Evolutionary conservation across 2,797 vertebrate species (phyloP), one percentile per base, ranked within the genome.

Genomic region (Xyrichtys novacula): DNA sequence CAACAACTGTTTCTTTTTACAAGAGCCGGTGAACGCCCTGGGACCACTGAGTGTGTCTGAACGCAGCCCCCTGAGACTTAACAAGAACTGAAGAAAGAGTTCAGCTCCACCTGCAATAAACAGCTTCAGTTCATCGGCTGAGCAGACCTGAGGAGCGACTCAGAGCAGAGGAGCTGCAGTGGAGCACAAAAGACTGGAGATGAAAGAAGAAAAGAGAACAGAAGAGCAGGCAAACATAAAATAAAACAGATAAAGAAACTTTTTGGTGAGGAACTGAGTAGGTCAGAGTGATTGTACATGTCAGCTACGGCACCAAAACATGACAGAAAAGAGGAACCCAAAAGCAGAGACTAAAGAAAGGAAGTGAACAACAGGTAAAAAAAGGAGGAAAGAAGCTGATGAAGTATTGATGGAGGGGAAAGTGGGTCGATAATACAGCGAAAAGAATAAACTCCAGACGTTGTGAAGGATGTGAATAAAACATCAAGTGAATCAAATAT

Each of bases 401-500:
- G 76, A 89, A 88, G 75, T 63, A 86, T 88, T 87, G 85, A 90
- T 85, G 84, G 47, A 56, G 71, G 59, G 80, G 69, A 83, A 89
- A 86, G 76, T 84, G 80, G 83, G 84, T 87, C 80, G 74, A 84
- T 87, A 84, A 86, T 85, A 85, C 70, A 70, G 68, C 29, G 68
- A 61, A 73, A 64, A 72, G 77, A 88, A 82, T 76, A 81, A 87
- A 80, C 73, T 87, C 73, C 56, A 70, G 78, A 80, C 75, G 71
- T 83, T 67, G 80, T 71, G 78, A 80, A 79, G 65, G 25, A 59
- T 16, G 67, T 90, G 85, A 91, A 91, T 91, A 88, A 90, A 89
- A 85, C 81, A 90, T 90, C 10, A 28, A 29, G 31, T 0, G 28
- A 57, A 86, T 91, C 58, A 91, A 91, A 89, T 81, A 90, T 89